These are phyloP conservation scores for Balaeniceps rex DNA, from an alignment of 2,113 vertebrate species.

Conservation along the genomic window DNA sequence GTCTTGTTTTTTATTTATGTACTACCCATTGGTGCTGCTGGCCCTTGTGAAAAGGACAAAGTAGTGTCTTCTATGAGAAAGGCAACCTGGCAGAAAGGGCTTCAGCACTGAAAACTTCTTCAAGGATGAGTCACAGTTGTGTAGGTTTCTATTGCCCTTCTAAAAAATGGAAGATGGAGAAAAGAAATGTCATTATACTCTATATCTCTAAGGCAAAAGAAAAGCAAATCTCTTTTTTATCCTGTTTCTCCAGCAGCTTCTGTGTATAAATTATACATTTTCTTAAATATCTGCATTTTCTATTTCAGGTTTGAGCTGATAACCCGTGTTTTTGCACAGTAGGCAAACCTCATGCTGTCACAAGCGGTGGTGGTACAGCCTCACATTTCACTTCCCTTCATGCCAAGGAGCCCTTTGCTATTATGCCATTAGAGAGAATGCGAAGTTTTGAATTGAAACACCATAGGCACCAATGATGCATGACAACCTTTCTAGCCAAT, in stretches of 20 bases:
- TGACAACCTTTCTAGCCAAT: neutral
- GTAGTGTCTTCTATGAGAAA: neutral
- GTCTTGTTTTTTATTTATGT: neutral
- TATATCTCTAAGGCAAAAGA: neutral
- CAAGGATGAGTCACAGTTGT: conserved; percentile 3
- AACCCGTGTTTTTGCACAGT: conserved; percentile 64
- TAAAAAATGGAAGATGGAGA: neutral
- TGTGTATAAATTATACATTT: conserved; percentile 68
- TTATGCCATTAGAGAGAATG: conserved; percentile 13
- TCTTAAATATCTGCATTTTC: conserved; percentile 66
- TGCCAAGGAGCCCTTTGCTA: conserved; percentile 8
- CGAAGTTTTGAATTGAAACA: neutral
- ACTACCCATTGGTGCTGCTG: neutral
- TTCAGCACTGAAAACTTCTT: neutral
- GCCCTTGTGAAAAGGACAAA: neutral
- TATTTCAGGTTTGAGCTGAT: conserved; percentile 67
- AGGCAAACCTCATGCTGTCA: conserved; percentile 57
- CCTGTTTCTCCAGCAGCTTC: neutral
- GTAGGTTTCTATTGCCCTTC: conserved; percentile 17
- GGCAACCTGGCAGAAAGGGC: neutral
- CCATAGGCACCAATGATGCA: neutral
- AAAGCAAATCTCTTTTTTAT: neutral
- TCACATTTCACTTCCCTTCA: conserved; percentile 22
- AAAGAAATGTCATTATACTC: conserved; percentile 7
- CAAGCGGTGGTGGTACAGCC: neutral